Percentiles rank a stretch among this genome's conserved stretches.
Conservation (phyloP, 2,888 invertebrate genomes). For the Schizotus pectinicornis region DNA sequence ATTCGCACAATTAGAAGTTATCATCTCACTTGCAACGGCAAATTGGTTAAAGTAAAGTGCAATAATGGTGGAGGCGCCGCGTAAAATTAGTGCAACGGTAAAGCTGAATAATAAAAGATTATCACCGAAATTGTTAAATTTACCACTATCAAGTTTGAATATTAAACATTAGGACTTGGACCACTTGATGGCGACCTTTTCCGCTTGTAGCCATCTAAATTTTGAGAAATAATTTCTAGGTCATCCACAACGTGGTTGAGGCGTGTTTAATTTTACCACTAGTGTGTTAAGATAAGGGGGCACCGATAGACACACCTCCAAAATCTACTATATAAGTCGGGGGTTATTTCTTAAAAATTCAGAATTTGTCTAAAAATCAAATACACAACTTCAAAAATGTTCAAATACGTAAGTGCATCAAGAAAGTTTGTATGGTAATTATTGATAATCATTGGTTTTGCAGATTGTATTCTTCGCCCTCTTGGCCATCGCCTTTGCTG, state of each 20-base stretch:
- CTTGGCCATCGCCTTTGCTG: slow-evolving; percentile 21
- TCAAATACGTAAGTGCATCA: slow-evolving; percentile 1
- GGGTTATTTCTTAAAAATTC: too few relatives aligned
- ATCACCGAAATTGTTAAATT: too few relatives aligned
- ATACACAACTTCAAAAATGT: neutral
- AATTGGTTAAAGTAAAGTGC: neutral
- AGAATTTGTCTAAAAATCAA: neutral
- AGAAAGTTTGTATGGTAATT: too few relatives aligned
- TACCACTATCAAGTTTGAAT: too few relatives aligned
- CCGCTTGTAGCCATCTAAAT: too few relatives aligned
- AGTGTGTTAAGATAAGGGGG: neutral
- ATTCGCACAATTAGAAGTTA: too few relatives aligned
- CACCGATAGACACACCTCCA: neutral
- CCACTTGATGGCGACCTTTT: too few relatives aligned
- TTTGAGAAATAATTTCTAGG: too few relatives aligned
- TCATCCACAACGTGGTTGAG: too few relatives aligned
- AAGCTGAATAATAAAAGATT: too few relatives aligned
- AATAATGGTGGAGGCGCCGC: neutral
- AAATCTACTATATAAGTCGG: neutral
- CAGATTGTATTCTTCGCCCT: slow-evolving; percentile 22
- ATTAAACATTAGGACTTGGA: too few relatives aligned
- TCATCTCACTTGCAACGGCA: neutral
- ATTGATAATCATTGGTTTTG: slow-evolving; percentile 10
- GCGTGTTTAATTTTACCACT: neutral
- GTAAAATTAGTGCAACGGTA: too few relatives aligned